Evolutionary conservation across 2,797 vertebrate genomes (phyloP), one percentile per base, ranked within the genome.

Genomic region (Lycodopsis pacificus): DNA sequence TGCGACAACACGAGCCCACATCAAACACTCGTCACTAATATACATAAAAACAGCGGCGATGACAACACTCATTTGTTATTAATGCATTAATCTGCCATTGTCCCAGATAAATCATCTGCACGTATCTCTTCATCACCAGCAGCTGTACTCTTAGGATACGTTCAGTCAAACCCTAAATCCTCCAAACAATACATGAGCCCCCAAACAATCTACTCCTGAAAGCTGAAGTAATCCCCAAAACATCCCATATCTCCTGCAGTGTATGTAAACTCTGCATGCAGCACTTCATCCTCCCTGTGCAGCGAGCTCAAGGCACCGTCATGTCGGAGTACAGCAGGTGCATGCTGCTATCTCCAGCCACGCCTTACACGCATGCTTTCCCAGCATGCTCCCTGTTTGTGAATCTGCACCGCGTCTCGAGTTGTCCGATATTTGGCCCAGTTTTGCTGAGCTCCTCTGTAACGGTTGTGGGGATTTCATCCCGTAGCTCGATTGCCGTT

Each of bases 81-180:
- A 54, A 80, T 65, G 71, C 77, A 70, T 75, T 87, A 91, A 91
- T 89, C 85, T 89, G 82, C 6, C 76, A 1, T 65, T 86, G 82
- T 87, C 85, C 88, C 86, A 91, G 66, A 91, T 86, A 67, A 80
- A 2, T 73, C 73, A 32, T 14, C 61, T 32, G 64, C 25, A 80
- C 84, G 88, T 42, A 88, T 84, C 77, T 79, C 40, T 61, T 57
- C 36, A 61, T 9, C 42, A 64, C 0, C 40, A 68, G n/a, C 68
- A 34, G 46, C 51, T 62, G 13, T 19, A 68, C 66, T 73, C 80
- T 87, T 83, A 66, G 66, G 64, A 86, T 65, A 68, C 53, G 17
- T 83, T 30, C 13, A 75, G 38, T 69, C 54, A 30, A 73, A 73
- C 10, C 76, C 30, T 73, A 90, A 91, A 87, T 80, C 85, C 79